Base-by-base conservation (phyloP, 1,140 invertebrate genomes). In the Neotoxoptera formosana region DNA sequence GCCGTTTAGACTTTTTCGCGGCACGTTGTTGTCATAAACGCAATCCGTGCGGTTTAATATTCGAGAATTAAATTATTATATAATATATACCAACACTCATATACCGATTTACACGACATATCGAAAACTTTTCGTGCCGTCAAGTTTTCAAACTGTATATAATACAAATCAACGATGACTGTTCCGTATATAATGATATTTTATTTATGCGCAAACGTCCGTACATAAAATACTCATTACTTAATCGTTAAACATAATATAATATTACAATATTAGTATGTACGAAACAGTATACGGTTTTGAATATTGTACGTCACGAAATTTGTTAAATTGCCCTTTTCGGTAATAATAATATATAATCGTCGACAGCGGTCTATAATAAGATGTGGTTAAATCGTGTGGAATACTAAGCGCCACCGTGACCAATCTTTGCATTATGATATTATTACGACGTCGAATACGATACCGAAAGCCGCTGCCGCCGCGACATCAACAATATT, bases 401-500 rank as follows among this genome's bases (percentile, higher is more conserved):
- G 34, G 51, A 90, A 90, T 90, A 90, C n/a, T 67, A 89, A 89
- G 51, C 88, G 51, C 51, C 88, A 89, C 88, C 51, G 36, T 90
- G 36, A 60, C 53, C 60, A 76, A 56, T 56, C n/a, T 89, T 56
- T 89, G 87, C n/a, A 9, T 51, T 76, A 34, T 67, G 30, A 67
- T n/a, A 76, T 76, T 76, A 76, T 76, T 76, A 76, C 17, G 30
- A 76, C 14, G 17, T 76, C 9, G 0, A 53, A 53, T 41, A 48
- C 84, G 23, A 30, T 60, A 90, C 9, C 14, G 56, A 90, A 90
- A 36, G 34, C 34, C 88, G 53, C 36, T 23, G 34, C 34, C 88
- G 53, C 36, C 36, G 88, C 30, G 36, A 90, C 53, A 11, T 90
- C n/a, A 76, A 76, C n/a, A 76, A 76, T 76, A 76, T n/a, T 76